These are phyloP conservation scores for Eugnorisma glareosa DNA, from an alignment of 2,888 invertebrate genomes.

Conservation along the genomic window DNA sequence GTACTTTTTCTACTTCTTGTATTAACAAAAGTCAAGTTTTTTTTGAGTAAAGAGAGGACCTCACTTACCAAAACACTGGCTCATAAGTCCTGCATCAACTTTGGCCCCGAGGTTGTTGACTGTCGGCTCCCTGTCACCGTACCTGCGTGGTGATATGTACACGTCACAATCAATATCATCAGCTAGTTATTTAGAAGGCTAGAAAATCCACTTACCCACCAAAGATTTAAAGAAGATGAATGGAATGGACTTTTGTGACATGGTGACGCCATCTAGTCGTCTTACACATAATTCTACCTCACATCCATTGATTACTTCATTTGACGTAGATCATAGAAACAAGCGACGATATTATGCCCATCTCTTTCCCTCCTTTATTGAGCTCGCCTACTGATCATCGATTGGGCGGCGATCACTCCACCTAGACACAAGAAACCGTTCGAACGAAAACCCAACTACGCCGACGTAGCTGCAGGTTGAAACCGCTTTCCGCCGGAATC, in stretches of 20 bases:
- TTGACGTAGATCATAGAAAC: too few relatives aligned
- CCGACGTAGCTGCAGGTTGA: too few relatives aligned
- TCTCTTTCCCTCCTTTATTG: too few relatives aligned
- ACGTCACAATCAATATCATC: constrained; percentile 23
- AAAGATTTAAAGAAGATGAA: neutral
- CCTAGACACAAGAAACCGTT: too few relatives aligned
- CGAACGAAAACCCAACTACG: too few relatives aligned
- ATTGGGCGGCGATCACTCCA: too few relatives aligned
- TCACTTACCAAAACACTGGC: constrained; percentile 87
- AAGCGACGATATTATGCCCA: too few relatives aligned
- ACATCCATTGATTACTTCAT: too few relatives aligned
- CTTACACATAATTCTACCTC: too few relatives aligned
- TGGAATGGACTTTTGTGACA: neutral
- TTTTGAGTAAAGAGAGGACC: neutral
- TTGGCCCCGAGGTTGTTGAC: constrained; percentile 88
- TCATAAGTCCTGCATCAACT: constrained; percentile 88
- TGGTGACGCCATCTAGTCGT: too few relatives aligned
- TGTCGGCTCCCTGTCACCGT: constrained; percentile 87
- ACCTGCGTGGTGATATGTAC: constrained; percentile 71
- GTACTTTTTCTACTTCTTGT: neutral
- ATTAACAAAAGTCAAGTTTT: neutral
- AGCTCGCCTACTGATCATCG: too few relatives aligned
- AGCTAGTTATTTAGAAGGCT: constrained; percentile 5
- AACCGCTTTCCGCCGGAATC: too few relatives aligned
- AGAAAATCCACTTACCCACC: neutral